A percentile compares a stretch with the other conserved stretches of the same genome.
Conservation (phyloP, 2,888 invertebrate genomes). For the Cancer borealis region DNA sequence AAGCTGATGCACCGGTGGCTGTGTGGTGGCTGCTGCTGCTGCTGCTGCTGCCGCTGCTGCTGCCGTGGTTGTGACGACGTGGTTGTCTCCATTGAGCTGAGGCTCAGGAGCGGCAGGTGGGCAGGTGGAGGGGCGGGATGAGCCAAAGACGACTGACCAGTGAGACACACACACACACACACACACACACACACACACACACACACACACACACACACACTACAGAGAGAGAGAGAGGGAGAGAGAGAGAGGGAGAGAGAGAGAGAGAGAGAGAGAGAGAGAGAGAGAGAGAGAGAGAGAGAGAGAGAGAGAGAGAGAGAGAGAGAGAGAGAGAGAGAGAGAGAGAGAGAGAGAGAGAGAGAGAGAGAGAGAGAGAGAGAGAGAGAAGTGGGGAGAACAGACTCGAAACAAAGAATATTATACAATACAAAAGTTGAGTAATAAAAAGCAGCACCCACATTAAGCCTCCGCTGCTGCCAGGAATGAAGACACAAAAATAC, state of each 20-base stretch:
- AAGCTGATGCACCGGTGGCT: neutral
- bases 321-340: neutral
- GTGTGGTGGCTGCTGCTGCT: neutral
- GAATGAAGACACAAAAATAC: constrained; percentile 11
- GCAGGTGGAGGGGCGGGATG: neutral
- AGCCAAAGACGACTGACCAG: neutral
- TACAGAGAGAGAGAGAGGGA: neutral
- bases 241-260: neutral
- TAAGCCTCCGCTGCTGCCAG: constrained; percentile 25
- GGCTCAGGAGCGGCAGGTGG: neutral
- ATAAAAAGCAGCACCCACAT: neutral
- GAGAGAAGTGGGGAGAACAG: neutral
- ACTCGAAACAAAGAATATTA: neutral
- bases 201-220: constrained; percentile 11
- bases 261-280: constrained; percentile 6
- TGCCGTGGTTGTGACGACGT: neutral
- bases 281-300: constrained; percentile 48
- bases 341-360: neutral
- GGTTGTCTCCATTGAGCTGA: neutral
- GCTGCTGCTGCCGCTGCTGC: neutral
- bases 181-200: neutral
- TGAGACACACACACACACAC: neutral
- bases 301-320: neutral
- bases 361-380: neutral
- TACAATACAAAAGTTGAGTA: neutral